Evolutionary conservation across 2,888 invertebrate species (phyloP), one percentile per base, ranked within the genome.

Genomic region (Chloroclysta siterata): DNA sequence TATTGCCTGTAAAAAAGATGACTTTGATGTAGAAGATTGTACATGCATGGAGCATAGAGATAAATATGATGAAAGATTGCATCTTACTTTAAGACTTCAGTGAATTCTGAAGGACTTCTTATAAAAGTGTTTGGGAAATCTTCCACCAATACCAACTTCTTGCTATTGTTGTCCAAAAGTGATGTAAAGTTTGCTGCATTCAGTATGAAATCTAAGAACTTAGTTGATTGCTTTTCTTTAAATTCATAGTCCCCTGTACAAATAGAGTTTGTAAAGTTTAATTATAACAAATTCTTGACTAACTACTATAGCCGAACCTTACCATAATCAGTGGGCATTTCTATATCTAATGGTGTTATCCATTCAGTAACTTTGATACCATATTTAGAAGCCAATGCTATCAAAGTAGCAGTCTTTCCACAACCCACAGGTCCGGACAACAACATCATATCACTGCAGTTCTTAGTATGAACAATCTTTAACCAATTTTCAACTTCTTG

Each of bases 401-500:
- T 94, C 0, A 98, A 73, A 0, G 97, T 95, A 0, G 95, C 94
- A 0, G 97, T 97, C 89, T 98, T 98, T 0, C 97, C 98, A 79
- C 95, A 94, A 0, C 98, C 98, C 0, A 97, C 94, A 22, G 98
- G 97, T 0, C 98, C 98, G 7, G 95, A 95, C 22, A 98, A 73
- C 5, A 98, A 82, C 44, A 98, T 87, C 69, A 97, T 94, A 56
- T 93, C 89, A 69, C 90, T 85, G 57, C 74, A 75, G 61, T 83
- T 88, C 13, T 65, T 75, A 17, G 70, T 67, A 68, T 81, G 78
- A 0, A 88, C 84, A 36, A 74, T 76, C 77, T 81, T 91, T 53
- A 97, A 73, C 97, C 97, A 97, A 29, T 93, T 89, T 73, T 95
- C 94, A 42, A 97, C 89, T 86, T 97, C 97, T 74, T 94, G 93